These are phyloP conservation scores for Metacarcinus magister DNA, from an alignment of 2,888 invertebrate genomes.

Conservation along the genomic window DNA sequence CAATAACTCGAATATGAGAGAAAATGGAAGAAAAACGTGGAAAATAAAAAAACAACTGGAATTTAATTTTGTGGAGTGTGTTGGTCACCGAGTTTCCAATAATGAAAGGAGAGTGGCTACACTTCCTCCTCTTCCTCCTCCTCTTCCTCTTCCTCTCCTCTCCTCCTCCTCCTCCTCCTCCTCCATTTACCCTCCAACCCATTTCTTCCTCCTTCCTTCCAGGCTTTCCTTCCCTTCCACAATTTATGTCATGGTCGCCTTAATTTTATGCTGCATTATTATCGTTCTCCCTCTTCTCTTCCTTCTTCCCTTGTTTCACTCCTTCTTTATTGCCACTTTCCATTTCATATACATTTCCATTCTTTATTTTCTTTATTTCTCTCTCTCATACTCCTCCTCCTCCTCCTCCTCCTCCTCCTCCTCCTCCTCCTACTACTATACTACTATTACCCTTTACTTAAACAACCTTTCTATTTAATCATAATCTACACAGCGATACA, in stretches of 20 bases:
- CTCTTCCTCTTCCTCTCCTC: background rate
- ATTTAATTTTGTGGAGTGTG: slow-evolving; percentile 26
- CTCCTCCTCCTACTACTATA: background rate
- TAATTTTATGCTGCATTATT: background rate
- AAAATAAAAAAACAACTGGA: background rate
- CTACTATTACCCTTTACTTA: background rate
- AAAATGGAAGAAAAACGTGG: background rate
- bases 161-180: background rate
- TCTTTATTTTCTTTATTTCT: background rate
- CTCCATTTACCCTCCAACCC: background rate
- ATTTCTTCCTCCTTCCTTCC: slow-evolving; percentile 8
- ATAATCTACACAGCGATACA: background rate
- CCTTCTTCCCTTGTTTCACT: background rate
- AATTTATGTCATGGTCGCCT: background rate
- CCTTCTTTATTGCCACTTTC: background rate
- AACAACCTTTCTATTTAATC: background rate
- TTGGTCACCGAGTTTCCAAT: background rate
- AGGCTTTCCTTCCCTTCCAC: background rate
- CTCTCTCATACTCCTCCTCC: background rate
- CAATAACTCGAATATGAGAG: background rate
- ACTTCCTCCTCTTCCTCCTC: background rate
- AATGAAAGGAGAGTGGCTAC: background rate
- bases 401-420: background rate
- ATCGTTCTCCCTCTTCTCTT: background rate
- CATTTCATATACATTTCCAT: background rate